Base-by-base conservation (phyloP, 2,797 vertebrate species). In the Hippocampus kuda region DNA sequence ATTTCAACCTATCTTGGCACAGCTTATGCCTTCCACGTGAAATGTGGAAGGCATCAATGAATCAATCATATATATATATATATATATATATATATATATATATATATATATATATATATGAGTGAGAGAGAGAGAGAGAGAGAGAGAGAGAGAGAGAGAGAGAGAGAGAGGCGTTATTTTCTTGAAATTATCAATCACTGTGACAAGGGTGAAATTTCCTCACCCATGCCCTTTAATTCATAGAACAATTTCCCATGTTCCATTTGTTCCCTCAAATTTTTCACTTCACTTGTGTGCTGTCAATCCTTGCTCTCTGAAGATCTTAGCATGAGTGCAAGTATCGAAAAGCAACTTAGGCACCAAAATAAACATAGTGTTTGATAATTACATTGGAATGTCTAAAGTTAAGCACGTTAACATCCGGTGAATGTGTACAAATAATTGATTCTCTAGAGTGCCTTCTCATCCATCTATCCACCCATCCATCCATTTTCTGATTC, bases 171-270 rank as follows among this genome's bases (percentile, higher is more conserved):
- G 24, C 41, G 26, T 64, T n/a, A 13, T 13, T 27, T 63, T 65
- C 42, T 26, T 26, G 2, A 46, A 46, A 5, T 16, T 46, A 26
- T 48, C 63, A 48, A 16, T 65, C 63, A 48, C 38, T 24, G 16
- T 46, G 63, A 46, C 63, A 48, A 46, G 42, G 15, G 63, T 26
- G 24, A 65, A 65, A 65, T 63, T 46, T 44, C n/a, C 22, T 24
- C 42, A 24, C 15, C 41, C 63, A 26, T 26, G n/a, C 63, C 42
- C 63, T 7, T 16, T 26, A 65, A 65, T 44, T 46, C 63, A 26
- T 15, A 46, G 22, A 65, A 18, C 5, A 65, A 7, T 16, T 46
- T 38, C 46, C 13, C 44, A n/a, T 16, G 20, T 63, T n/a, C 61
- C 38, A 41, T 63, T 46, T 46, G 63, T 46, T 46, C 42, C 13